These are phyloP conservation scores for Ophion costatus DNA, from an alignment of 2,888 invertebrate species.

Conservation along the genomic window DNA sequence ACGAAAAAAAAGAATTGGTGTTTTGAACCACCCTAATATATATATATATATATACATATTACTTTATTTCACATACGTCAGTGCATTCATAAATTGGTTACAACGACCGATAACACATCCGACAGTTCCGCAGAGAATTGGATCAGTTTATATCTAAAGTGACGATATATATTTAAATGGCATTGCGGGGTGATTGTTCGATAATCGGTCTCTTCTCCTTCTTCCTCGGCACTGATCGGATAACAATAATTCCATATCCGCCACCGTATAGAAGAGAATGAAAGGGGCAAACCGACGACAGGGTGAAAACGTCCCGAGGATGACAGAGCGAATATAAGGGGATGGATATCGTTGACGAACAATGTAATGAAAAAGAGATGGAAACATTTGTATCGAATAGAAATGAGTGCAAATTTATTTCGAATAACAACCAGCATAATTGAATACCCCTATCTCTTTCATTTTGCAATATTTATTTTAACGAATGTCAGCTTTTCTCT, in stretches of 20 bases:
- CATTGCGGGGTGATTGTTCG: conserved; percentile 39
- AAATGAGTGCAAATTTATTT: not conserved
- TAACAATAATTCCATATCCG: conserved; percentile 58
- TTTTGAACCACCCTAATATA: too few relatives aligned
- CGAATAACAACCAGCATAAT: not conserved
- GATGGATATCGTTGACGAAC: not conserved
- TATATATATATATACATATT: too few relatives aligned
- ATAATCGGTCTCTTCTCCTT: conserved; percentile 44
- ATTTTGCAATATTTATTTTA: not conserved
- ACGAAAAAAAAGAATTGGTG: too few relatives aligned
- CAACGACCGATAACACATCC: not conserved
- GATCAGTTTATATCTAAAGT: conserved; percentile 1
- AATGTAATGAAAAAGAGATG: not conserved
- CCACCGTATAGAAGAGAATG: not conserved
- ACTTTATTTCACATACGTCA: not conserved
- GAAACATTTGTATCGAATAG: not conserved
- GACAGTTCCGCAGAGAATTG: not conserved
- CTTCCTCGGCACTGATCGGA: conserved; percentile 30
- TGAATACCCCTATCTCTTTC: not conserved
- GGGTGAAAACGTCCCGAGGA: not conserved
- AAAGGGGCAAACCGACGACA: not conserved
- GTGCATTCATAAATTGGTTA: not conserved
- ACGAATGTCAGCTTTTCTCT: not conserved
- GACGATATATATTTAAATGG: conserved; percentile 27
- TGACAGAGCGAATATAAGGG: not conserved